phyloP scores from a whole-genome alignment of 1,140 invertebrate species.

The Habropoda laboriosa region DNA sequence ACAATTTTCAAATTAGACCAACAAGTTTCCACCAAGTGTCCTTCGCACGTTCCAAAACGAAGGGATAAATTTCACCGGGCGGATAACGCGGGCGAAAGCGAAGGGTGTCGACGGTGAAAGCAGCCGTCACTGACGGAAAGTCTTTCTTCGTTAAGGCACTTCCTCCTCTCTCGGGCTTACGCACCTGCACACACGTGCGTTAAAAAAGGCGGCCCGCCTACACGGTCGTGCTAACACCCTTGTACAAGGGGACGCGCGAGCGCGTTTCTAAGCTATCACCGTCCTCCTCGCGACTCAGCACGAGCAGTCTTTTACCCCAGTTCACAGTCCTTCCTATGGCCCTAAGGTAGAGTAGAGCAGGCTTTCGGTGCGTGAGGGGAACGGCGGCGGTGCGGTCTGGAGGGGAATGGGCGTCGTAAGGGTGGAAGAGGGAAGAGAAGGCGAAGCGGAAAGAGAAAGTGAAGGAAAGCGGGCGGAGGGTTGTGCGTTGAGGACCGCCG shows the following conservation, averaged over 20 bases:
- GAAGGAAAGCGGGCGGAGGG: constrained; percentile 34
- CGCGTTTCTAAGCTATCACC: constrained; percentile 40
- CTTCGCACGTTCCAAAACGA: too few relatives aligned
- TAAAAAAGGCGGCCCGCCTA: constrained; percentile 54
- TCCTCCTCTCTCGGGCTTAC: constrained; percentile 53
- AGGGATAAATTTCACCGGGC: not conserved
- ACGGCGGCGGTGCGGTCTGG: constrained; percentile 33
- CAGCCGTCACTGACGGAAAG: constrained; percentile 35
- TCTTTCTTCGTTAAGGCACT: constrained; percentile 59
- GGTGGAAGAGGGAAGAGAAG: constrained; percentile 17
- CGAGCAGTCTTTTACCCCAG: constrained; percentile 76
- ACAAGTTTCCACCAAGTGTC: too few relatives aligned
- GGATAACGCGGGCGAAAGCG: not conserved
- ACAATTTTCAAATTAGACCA: too few relatives aligned
- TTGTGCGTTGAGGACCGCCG: too few relatives aligned
- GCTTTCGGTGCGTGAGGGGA: constrained; percentile 46
- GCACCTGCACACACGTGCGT: constrained; percentile 68
- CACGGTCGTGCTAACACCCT: constrained; percentile 13
- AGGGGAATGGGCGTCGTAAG: constrained; percentile 39
- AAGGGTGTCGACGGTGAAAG: constrained; percentile 10
- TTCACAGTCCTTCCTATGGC: constrained; percentile 74
- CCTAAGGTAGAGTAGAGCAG: constrained; percentile 28
- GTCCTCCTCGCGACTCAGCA: constrained; percentile 61
- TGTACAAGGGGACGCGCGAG: not conserved
- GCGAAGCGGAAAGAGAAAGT: constrained; percentile 44